These are phyloP conservation scores for Synergus laeviventris DNA, from an alignment of 2,888 invertebrate species.

Conservation along the genomic window DNA sequence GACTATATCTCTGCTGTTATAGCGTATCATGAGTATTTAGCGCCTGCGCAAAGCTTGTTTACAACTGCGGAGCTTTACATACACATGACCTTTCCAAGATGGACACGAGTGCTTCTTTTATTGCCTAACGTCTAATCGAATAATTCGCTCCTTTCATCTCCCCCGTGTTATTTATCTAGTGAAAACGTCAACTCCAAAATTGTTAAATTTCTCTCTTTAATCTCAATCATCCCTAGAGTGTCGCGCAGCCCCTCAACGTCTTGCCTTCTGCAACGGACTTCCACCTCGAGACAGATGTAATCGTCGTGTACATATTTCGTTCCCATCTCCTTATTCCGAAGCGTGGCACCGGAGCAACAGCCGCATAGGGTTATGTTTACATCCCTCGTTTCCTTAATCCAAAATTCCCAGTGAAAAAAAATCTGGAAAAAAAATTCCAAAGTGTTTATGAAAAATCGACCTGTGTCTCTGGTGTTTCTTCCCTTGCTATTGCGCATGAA, in stretches of 20 bases:
- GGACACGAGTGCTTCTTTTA: conserved; percentile 69
- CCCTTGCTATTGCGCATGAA: conserved; percentile 74
- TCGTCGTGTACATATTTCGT: conserved; percentile 52
- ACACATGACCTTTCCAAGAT: conserved; percentile 76
- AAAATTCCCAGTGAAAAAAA: conserved; percentile 37
- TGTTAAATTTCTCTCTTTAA: background rate
- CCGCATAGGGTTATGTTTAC: conserved; percentile 26
- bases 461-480: conserved; percentile 49
- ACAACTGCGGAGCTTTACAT: conserved; percentile 74
- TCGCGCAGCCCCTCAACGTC: background rate
- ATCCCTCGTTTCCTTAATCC: background rate
- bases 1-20: conserved; percentile 56
- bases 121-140: conserved; percentile 48
- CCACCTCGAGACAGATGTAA: conserved; percentile 59
- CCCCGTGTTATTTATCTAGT: conserved; percentile 1
- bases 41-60: conserved; percentile 76
- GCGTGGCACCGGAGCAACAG: conserved; percentile 32
- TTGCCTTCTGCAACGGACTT: conserved; percentile 46
- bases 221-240: background rate
- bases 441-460: conserved; percentile 36
- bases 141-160: conserved; percentile 35
- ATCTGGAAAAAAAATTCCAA: conserved; percentile 11
- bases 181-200: background rate
- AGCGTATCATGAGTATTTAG: conserved; percentile 65
- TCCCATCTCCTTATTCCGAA: conserved; percentile 26